Conservation (phyloP, 2,113 vertebrate species). For the Platichthys stellatus region DNA sequence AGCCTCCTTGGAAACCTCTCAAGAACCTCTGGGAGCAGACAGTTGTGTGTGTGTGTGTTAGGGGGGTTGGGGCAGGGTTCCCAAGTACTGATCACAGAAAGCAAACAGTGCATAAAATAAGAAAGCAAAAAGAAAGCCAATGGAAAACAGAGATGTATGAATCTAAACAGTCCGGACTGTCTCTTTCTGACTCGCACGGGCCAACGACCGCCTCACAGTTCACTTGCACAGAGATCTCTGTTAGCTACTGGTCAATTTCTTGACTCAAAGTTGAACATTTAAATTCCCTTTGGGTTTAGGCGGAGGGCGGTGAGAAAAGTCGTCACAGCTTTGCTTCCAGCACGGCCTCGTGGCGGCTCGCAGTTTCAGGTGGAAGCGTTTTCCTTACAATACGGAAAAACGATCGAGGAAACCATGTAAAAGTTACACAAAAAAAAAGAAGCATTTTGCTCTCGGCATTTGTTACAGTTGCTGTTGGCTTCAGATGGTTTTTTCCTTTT, state of each 20-base stretch:
- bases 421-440: constrained; percentile 40
- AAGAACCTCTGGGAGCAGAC: constrained; percentile 53
- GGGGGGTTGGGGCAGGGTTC: constrained; percentile 1
- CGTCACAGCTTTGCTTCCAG: constrained; percentile 67
- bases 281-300: constrained; percentile 70
- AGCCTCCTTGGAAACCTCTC: constrained; percentile 55
- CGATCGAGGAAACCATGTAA: constrained; percentile 66
- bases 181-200: constrained; percentile 42
- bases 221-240: constrained; percentile 50
- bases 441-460: constrained; percentile 48
- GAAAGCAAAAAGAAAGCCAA: constrained; percentile 17
- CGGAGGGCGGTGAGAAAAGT: constrained; percentile 56
- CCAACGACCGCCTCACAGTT: constrained; percentile 37
- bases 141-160: constrained; percentile 38
- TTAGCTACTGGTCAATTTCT: constrained; percentile 66
- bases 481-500: constrained; percentile 50
- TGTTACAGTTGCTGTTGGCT: constrained; percentile 40
- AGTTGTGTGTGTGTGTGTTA: not conserved
- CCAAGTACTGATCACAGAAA: constrained; percentile 54
- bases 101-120: constrained; percentile 44
- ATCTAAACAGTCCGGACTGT: constrained; percentile 51
- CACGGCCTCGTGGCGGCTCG: constrained; percentile 39
- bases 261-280: constrained; percentile 51
- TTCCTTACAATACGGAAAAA: constrained; percentile 53
- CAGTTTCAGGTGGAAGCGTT: constrained; percentile 60